These are phyloP conservation scores for Herpailurus yagouaroundi DNA, from an alignment of 2,113 vertebrate genomes.

Conservation along the genomic window DNA sequence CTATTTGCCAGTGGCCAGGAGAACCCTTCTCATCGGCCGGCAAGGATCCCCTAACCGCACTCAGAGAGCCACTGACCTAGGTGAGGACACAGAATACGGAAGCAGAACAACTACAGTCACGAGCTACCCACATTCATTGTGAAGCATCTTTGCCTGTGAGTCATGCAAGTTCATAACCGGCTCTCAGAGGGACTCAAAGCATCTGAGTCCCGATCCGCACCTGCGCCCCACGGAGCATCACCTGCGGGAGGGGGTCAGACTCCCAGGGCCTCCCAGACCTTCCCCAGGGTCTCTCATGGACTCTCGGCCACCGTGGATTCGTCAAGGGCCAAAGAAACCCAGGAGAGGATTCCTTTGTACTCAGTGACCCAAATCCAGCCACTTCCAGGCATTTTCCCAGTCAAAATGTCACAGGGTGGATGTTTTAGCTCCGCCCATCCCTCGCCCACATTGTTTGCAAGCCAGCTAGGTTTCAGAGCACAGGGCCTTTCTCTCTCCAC, in stretches of 20 bases:
- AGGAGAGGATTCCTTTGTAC: background rate
- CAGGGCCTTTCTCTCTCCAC: no score
- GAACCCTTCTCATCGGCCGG: background rate
- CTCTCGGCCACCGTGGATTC: background rate
- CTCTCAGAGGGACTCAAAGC: background rate
- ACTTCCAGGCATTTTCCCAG: background rate
- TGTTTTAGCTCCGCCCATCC: background rate
- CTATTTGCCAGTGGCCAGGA: background rate
- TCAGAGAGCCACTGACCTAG: background rate
- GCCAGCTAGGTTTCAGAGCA: background rate
- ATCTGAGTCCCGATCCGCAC: background rate
- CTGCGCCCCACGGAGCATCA: accelerated
- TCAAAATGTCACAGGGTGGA: background rate
- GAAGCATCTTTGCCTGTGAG: background rate
- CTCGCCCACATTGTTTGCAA: background rate
- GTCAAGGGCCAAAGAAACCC: background rate
- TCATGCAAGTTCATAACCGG: accelerated
- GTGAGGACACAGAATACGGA: background rate
- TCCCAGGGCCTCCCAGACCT: background rate
- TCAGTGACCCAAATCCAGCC: background rate
- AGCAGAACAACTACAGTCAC: accelerated
- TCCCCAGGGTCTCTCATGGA: background rate
- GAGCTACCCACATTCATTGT: accelerated
- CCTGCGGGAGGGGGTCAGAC: no score
- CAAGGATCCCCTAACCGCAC: accelerated